Evolutionary conservation across 1,140 invertebrate genomes (phyloP).

Genomic region (Drosophila persimilis): DNA sequence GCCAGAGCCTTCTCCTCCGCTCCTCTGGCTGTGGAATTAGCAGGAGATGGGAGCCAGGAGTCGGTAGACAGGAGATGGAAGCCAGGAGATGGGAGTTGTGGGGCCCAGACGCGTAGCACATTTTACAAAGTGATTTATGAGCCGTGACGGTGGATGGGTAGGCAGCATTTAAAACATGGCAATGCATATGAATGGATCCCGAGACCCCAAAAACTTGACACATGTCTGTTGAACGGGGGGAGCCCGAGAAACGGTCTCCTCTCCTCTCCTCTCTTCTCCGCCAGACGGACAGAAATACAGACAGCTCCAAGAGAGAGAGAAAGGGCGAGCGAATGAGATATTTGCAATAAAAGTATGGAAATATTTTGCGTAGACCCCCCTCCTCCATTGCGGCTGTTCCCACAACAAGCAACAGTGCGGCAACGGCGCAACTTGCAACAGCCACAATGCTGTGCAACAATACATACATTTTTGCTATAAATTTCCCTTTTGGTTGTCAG

Average conservation of each 20-base stretch:
- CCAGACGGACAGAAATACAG: too few species aligned
- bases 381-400: slow-evolving; percentile 42
- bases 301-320: background rate
- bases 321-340: slow-evolving; percentile 46
- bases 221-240: slow-evolving; percentile 29
- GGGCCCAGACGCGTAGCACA: slow-evolving; percentile 48
- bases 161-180: slow-evolving; percentile 73
- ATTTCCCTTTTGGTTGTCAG: slow-evolving; percentile 78
- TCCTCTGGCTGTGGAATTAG: slow-evolving; percentile 22
- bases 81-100: slow-evolving; percentile 14
- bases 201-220: slow-evolving; percentile 47
- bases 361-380: slow-evolving; percentile 66
- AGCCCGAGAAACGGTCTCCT: background rate
- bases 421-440: slow-evolving; percentile 23
- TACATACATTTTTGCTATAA: slow-evolving; percentile 78
- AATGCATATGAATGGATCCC: slow-evolving; percentile 48
- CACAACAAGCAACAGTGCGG: slow-evolving; percentile 37
- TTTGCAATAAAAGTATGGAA: slow-evolving; percentile 79
- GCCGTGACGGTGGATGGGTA: slow-evolving; percentile 31
- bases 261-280: too few species aligned
- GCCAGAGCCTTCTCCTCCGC: too few species aligned
- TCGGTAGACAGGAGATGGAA: slow-evolving; percentile 8
- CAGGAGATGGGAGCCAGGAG: slow-evolving; percentile 33
- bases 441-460: slow-evolving; percentile 41
- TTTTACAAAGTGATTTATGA: slow-evolving; percentile 78